Conservation (phyloP, 2,888 invertebrate species). For the Hirtodrosophila histrioides region DNA sequence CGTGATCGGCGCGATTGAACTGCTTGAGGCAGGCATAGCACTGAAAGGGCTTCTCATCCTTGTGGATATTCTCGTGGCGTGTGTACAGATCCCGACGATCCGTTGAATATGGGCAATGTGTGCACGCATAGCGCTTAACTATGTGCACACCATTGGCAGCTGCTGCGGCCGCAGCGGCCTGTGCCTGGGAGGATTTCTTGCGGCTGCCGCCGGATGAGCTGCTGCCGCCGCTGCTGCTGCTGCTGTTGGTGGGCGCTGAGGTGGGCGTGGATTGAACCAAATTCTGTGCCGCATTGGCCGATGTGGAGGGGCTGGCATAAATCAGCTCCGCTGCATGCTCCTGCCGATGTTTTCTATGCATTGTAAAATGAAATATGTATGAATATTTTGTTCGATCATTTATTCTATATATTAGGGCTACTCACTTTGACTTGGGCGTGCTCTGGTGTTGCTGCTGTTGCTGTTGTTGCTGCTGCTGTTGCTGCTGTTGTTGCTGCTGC, state of each 20-base stretch:
- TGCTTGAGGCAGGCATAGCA: conserved; percentile 96
- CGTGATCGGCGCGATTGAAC: conserved; percentile 97
- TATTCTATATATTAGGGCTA: background rate
- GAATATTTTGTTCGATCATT: background rate
- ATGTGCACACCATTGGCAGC: conserved; percentile 82
- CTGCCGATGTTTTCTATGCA: conserved; percentile 81
- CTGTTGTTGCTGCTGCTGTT: conserved; percentile 62
- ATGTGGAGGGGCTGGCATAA: conserved; percentile 81
- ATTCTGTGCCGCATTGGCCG: conserved; percentile 74
- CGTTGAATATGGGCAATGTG: conserved; percentile 95
- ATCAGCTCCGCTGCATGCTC: conserved; percentile 78
- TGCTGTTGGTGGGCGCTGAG: conserved; percentile 64
- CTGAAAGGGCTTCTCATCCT: conserved; percentile 96
- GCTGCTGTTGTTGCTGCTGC: conserved; percentile 74
- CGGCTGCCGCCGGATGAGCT: conserved; percentile 66
- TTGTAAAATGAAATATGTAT: too few species aligned
- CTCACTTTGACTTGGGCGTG: conserved; percentile 82
- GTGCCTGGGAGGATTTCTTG: conserved; percentile 70
- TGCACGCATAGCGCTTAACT: conserved; percentile 92
- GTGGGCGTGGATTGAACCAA: conserved; percentile 76
- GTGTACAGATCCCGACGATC: conserved; percentile 95
- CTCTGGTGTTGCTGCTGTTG: conserved; percentile 71
- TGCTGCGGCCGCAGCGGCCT: conserved; percentile 66
- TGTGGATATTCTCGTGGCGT: conserved; percentile 96
- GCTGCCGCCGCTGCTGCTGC: conserved; percentile 66